Evolutionary conservation across 1,140 invertebrate species (phyloP), one percentile per base, ranked within the genome.

Genomic region (Chelonus insularis): DNA sequence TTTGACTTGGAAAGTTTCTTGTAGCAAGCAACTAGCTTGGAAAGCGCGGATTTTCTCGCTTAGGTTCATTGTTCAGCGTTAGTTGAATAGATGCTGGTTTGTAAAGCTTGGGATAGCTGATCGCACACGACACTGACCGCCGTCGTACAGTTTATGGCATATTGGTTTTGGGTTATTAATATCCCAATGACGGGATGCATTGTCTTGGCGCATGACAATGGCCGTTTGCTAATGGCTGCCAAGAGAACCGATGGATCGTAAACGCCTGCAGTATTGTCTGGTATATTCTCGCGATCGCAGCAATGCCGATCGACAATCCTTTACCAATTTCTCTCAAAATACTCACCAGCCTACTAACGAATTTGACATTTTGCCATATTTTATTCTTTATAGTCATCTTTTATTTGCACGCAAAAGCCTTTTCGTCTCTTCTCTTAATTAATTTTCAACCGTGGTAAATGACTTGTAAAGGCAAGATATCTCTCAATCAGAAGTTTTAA

Each of bases 131-230:
- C 56, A 25, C 29, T 45, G 50, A 63, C 29, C 43, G 43, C 25
- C 61, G 37, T 52, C 37, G 23, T 39, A 62, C 29, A 58, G 56
- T 58, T 63, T 63, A 58, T 52, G 56, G 61, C 62, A 68, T 73
- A 74, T 74, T 73, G 71, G 72, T 73, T 72, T 72, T 68, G 66
- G 61, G 67, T 68, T 68, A 68, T 68, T 70, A 69, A 68, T 72
- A 69, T 64, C 63, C 60, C 64, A 62, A 58, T 59, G 63, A 43
- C 61, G 56, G 41, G 58, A 58, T 39, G 34, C 48, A 65, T 71
- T 71, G 66, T 68, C 59, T 57, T 45, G 12, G 18, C 8, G 25
- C 45, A 37, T 66, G 45, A 72, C 72, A 71, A 72, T 72, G 58
- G 54, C 57, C 50, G 43, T 18, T 37, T 62, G 67, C 62, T 72